These are phyloP conservation scores for Invenusta paracnida DNA, from an alignment of 2,888 invertebrate species.

Conservation along the genomic window DNA sequence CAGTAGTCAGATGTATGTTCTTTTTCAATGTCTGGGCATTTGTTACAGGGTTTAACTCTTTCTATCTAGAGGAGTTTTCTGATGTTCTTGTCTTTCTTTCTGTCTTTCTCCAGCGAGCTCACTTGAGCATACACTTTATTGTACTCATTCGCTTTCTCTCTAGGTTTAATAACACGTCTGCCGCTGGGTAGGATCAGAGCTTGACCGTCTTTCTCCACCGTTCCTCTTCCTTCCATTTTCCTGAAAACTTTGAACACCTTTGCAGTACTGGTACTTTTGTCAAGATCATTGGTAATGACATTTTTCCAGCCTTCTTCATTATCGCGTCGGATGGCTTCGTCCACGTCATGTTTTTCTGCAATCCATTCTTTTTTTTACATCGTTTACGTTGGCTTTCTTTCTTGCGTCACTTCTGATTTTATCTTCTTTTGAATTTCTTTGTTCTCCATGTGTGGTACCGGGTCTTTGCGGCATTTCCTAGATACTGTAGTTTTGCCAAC, in stretches of 20 bases:
- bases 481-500: neutral
- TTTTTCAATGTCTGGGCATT: neutral
- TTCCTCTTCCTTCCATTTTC: neutral
- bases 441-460: neutral
- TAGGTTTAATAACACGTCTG: neutral
- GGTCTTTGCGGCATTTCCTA: neutral
- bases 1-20: neutral
- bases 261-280: neutral
- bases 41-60: neutral
- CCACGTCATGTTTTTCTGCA: neutral
- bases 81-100: neutral
- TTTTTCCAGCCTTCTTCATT: neutral
- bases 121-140: neutral
- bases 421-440: neutral
- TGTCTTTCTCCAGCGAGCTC: neutral
- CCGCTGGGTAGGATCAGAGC: neutral
- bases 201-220: constrained; percentile 1
- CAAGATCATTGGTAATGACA: neutral
- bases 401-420: neutral
- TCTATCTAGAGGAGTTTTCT: neutral
- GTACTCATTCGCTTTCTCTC: neutral
- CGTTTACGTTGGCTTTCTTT: neutral
- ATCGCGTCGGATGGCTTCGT: neutral
- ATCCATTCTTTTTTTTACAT: neutral
- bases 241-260: neutral